These are phyloP conservation scores for Pachypeltis micranthus DNA, from an alignment of 1,140 invertebrate species.

Conservation along the genomic window DNA sequence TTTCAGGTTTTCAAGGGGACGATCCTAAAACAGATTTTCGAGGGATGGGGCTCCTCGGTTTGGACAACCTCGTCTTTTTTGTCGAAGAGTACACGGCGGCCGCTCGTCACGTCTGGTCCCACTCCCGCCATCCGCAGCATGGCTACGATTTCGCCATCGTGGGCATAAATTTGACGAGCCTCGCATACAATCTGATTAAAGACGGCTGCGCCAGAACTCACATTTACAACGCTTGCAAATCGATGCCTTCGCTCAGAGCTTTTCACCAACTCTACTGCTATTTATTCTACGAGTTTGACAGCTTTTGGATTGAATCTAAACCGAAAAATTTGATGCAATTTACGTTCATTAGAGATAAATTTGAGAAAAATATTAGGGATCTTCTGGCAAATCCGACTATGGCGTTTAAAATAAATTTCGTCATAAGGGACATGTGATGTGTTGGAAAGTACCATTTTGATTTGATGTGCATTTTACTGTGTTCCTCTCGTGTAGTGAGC, in stretches of 20 bases:
- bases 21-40: slow-evolving; percentile 96
- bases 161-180: slow-evolving; percentile 87
- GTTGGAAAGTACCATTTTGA: too few relatives aligned
- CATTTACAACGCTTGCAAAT: slow-evolving; percentile 74
- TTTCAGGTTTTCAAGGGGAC: slow-evolving; percentile 74
- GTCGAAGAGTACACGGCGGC: slow-evolving; percentile 64
- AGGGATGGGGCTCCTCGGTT: slow-evolving; percentile 90
- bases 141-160: slow-evolving; percentile 83
- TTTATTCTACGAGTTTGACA: slow-evolving; percentile 86
- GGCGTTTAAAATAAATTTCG: slow-evolving; percentile 59
- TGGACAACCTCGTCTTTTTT: slow-evolving; percentile 87
- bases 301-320: slow-evolving; percentile 82
- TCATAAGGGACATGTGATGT: slow-evolving; percentile 39
- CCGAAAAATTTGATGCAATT: slow-evolving; percentile 93
- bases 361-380: slow-evolving; percentile 57
- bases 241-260: slow-evolving; percentile 55
- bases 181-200: slow-evolving; percentile 70
- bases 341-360: slow-evolving; percentile 68
- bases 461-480: too few relatives aligned
- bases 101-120: slow-evolving; percentile 69
- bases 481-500: too few relatives aligned
- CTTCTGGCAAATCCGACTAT: slow-evolving; percentile 49
- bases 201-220: slow-evolving; percentile 78
- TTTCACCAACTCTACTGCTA: slow-evolving; percentile 94
- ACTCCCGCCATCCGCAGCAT: slow-evolving; percentile 78